These are phyloP conservation scores for Sebastes kiyomatsui DNA, from an alignment of 2,797 vertebrate genomes.

Conservation along the genomic window DNA sequence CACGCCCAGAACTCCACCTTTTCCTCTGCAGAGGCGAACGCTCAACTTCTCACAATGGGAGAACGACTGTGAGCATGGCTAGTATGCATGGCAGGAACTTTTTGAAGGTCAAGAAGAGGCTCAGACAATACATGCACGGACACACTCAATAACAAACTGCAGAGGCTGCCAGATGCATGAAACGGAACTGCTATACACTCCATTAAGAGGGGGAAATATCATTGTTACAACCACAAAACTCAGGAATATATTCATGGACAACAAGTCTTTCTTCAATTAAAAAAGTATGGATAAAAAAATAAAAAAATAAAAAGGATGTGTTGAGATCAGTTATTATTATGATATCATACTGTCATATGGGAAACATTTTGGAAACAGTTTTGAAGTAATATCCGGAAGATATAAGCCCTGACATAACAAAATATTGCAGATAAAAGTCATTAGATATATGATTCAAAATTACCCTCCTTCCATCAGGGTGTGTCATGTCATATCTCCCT, in stretches of 20 bases:
- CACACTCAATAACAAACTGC: constrained; percentile 14
- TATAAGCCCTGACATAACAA: too few species aligned
- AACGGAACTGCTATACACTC: neutral
- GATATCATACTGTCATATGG: neutral
- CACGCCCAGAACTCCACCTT: constrained; percentile 43
- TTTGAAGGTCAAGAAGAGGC: constrained; percentile 42
- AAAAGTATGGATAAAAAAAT: neutral
- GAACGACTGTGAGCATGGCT: neutral
- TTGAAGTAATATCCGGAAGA: neutral
- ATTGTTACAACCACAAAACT: neutral
- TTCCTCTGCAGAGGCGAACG: constrained; percentile 34
- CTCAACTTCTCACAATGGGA: constrained; percentile 8
- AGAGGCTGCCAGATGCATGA: constrained; percentile 3
- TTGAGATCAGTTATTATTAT: neutral
- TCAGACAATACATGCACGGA: constrained; percentile 29
- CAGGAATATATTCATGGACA: neutral
- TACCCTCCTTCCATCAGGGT: too few species aligned
- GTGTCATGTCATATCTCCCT: neutral
- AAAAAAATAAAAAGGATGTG: neutral
- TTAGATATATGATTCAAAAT: neutral
- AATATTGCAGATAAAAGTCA: neutral
- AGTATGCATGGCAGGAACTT: constrained; percentile 2
- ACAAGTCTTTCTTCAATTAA: neutral
- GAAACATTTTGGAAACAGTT: neutral
- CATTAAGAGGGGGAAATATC: neutral